Evolutionary conservation across 2,113 vertebrate genomes (phyloP), one percentile per base, ranked within the genome.

Genomic region (Coturnix japonica): DNA sequence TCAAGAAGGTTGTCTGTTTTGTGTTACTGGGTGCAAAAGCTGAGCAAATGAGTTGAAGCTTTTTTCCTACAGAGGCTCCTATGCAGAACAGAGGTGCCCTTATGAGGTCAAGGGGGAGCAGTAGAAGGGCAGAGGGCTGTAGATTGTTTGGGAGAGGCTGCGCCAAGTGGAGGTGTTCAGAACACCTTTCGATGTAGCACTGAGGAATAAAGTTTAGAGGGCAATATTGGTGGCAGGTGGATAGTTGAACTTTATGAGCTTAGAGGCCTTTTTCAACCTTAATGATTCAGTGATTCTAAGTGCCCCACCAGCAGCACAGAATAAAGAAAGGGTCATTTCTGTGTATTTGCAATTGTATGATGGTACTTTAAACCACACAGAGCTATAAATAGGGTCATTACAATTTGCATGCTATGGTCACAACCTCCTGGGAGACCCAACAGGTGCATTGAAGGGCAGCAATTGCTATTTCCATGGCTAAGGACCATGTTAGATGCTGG

Each of bases 281-380:
- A 28, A 53, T 6, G 23, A 53, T 53, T 30, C 51, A 16, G 5
- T 53, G 51, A 30, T 17, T 53, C 51, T 16, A 53, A 30, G 26
- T 53, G 51, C 26, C 41, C 51, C 2, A 1, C 26, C 67, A 74
- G 17, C 46, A 82, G 26, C 4, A 0, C 6, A 1, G 18, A 17
- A 8, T 41, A 14, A 51, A 28, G 17, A 28, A 53, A 23, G 60
- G 17, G 60, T 11, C 37, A 53, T n/a, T 49, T 23, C 15, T 65
- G 22, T 33, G 35, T 65, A 7, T 43, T 65, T 41, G 44, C 13
- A 46, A 49, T 31, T 46, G 54, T 39, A 37, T 2, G 1, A 18
- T 9, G 43, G 43, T 46, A 47, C 33, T 60, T 74, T 66, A 59
- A 87, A 31, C 6, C 47, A 56, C 26, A 19, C 18, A 46, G 33